Evolutionary conservation across 2,797 vertebrate genomes (phyloP).

Genomic region (Siniperca obscura): DNA sequence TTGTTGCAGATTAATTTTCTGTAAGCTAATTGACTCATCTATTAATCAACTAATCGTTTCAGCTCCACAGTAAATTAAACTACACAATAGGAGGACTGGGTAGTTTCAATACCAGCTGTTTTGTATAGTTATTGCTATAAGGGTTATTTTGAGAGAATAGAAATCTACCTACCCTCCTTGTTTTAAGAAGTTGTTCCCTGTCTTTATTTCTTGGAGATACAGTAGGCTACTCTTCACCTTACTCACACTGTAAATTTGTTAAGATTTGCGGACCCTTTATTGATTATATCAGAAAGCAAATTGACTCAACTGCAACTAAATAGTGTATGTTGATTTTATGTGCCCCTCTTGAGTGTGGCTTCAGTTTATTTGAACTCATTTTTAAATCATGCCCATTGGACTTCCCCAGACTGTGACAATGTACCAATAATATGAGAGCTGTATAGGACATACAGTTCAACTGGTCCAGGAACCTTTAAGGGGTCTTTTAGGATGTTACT

Average conservation of each 20-base stretch:
- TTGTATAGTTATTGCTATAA: neutral
- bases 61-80: neutral
- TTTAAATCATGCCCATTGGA: neutral
- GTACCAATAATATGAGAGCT: neutral
- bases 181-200: too few relatives aligned
- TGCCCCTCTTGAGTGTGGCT: too few relatives aligned
- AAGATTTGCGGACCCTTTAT: too few relatives aligned
- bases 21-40: neutral
- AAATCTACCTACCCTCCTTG: too few relatives aligned
- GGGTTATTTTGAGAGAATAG: too few relatives aligned
- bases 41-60: neutral
- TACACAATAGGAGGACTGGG: neutral
- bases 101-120: neutral
- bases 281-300: too few relatives aligned
- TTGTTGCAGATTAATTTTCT: neutral
- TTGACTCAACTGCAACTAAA: too few relatives aligned
- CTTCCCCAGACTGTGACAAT: neutral
- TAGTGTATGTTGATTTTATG: too few relatives aligned
- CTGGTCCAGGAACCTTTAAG: neutral
- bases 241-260: too few relatives aligned
- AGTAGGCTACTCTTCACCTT: too few relatives aligned
- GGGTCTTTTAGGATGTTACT: neutral
- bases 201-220: too few relatives aligned
- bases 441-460: neutral
- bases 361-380: too few relatives aligned